A percentile compares a stretch with the other conserved stretches of the same genome.
Evolutionary conservation across 1,140 invertebrate genomes (phyloP).

Genomic region (Schlechtendalia chinensis): DNA sequence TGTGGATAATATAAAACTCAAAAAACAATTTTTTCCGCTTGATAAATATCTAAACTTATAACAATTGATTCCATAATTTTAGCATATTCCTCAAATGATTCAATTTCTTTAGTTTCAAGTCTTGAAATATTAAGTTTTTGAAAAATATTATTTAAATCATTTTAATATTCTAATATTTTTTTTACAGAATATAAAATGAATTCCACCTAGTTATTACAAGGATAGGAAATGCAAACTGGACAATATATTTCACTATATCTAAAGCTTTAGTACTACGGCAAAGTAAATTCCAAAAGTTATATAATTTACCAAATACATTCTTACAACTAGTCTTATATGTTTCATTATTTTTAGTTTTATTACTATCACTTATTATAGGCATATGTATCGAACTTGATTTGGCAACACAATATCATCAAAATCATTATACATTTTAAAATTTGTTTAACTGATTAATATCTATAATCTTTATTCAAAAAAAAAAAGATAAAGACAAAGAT

Average conservation of each 20-base stretch:
- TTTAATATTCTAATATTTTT: not conserved
- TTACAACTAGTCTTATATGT: no score
- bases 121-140: not conserved
- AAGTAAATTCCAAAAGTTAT: not conserved
- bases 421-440: not conserved
- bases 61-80: not conserved
- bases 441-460: no score
- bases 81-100: not conserved
- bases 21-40: not conserved
- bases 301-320: not conserved
- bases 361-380: not conserved
- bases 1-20: not conserved
- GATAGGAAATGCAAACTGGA: not conserved
- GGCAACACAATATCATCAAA: not conserved
- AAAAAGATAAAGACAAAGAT: no score
- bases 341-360: not conserved
- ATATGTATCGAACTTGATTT: not conserved
- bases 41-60: not conserved
- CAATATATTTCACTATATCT: not conserved
- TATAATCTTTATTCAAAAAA: no score
- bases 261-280: not conserved
- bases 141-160: no score
- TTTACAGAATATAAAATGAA: not conserved
- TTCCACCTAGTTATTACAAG: not conserved
- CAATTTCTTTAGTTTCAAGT: not conserved